Conservation (phyloP, 2,113 vertebrate genomes). For the Lasiurus cinereus region DNA sequence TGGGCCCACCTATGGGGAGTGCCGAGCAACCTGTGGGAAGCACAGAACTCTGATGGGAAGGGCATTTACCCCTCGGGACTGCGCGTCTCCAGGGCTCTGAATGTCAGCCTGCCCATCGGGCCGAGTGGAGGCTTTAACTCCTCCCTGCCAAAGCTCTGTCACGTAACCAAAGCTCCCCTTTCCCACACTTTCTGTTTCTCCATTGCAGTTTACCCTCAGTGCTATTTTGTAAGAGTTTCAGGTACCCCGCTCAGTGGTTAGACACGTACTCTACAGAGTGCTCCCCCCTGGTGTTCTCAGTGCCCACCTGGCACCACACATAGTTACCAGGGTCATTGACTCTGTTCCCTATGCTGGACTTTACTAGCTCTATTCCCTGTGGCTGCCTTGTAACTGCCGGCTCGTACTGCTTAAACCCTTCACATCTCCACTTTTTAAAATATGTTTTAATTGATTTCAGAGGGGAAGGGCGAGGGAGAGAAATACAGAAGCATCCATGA, state of each 20-base stretch:
- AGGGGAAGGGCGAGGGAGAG: no score
- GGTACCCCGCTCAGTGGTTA: background rate
- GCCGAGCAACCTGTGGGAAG: background rate
- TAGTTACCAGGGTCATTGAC: background rate
- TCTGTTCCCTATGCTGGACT: background rate
- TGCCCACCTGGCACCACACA: background rate
- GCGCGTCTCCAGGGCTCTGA: background rate
- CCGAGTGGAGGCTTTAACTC: background rate
- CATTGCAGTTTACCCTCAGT: background rate
- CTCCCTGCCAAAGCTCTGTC: background rate
- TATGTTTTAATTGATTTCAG: no score
- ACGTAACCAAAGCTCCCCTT: background rate
- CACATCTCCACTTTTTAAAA: background rate
- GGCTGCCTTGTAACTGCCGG: background rate
- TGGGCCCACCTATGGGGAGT: background rate
- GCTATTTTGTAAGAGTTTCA: background rate
- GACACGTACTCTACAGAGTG: background rate
- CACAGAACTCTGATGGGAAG: fast-evolving
- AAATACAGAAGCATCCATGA: no score
- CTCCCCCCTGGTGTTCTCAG: background rate
- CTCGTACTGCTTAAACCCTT: background rate
- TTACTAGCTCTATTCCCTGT: background rate
- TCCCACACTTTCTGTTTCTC: background rate
- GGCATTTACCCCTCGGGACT: fast-evolving
- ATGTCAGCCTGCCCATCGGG: background rate